Base-by-base conservation (phyloP, 2,797 vertebrate species). In the Enoplosus armatus region DNA sequence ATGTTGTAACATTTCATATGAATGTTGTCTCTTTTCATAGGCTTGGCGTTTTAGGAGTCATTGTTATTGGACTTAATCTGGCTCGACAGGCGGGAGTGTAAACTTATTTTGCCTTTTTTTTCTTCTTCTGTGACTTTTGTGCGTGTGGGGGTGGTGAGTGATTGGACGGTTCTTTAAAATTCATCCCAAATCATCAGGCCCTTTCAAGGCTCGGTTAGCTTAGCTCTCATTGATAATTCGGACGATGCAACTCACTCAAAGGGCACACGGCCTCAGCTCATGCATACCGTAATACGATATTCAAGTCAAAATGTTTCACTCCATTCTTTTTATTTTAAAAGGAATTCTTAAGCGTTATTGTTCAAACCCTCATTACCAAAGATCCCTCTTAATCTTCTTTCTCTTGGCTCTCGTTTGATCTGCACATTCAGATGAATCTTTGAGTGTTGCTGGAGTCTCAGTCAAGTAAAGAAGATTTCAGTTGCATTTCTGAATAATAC, bases 141-240 rank as follows among this genome's bases (percentile, higher is more conserved):
- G n/a, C 56, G 22, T 50, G 39, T 37, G 43, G 69, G 41, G 20
- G 31, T 41, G 61, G 67, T 55, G 37, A 33, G 70, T 6, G 16
- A 55, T 41, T 12, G 41, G 12, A 35, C 56, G 67, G 37, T 72
- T 77, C 69, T 85, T 87, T 86, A 72, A 83, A 75, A 90, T 90
- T 84, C 84, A 74, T 64, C 60, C 43, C 69, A 80, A 83, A 80
- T 79, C 77, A 78, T 65, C 64, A 65, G 66, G 61, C 33, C 70
- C 77, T 80, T 90, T 86, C 33, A 85, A 33, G 5, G 14, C 80
- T 71, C 80, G 58, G 79, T 79, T 84, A 76, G 68, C 79, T 71
- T 82, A 80, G 68, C 53, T 55, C 72, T 90, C 76, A 85, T 89
- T 85, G 87, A 85, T 85, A 85, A 87, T 90, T 85, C 84, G 77